Evolutionary conservation across 92 coral and sea anemone genomes (phyloP).

Genomic region (Zoanthus sociatus): DNA sequence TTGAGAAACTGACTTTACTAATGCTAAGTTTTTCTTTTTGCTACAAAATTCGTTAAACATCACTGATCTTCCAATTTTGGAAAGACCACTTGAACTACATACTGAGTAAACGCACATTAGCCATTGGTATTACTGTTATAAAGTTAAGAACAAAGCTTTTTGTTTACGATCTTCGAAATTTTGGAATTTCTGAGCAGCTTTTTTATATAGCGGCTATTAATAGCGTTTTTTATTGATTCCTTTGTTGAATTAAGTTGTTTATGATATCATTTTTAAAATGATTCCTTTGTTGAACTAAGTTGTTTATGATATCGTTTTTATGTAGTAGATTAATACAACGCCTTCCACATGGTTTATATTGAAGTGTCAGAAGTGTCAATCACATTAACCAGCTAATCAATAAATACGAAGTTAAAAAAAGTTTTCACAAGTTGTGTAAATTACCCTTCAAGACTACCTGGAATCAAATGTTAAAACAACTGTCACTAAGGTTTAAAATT

Average conservation of each 20-base stretch:
- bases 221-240: background rate
- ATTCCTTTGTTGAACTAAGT: background rate
- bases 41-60: background rate
- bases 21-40: background rate
- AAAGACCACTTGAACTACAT: background rate
- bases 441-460: background rate
- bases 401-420: background rate
- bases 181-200: background rate
- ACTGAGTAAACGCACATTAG: background rate
- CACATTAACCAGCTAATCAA: background rate
- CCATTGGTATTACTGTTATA: background rate
- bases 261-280: slow-evolving; percentile 2
- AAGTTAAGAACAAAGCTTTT: background rate
- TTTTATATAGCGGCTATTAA: background rate
- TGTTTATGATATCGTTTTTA: slow-evolving; percentile 4
- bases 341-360: background rate
- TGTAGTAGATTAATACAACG: background rate
- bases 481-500: background rate
- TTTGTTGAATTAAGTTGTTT: background rate
- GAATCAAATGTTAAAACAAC: background rate
- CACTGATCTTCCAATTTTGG: background rate
- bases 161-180: background rate
- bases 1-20: background rate
- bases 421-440: background rate
- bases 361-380: background rate